Conservation (phyloP, 2,113 vertebrate genomes). For the Noturus placidus region DNA sequence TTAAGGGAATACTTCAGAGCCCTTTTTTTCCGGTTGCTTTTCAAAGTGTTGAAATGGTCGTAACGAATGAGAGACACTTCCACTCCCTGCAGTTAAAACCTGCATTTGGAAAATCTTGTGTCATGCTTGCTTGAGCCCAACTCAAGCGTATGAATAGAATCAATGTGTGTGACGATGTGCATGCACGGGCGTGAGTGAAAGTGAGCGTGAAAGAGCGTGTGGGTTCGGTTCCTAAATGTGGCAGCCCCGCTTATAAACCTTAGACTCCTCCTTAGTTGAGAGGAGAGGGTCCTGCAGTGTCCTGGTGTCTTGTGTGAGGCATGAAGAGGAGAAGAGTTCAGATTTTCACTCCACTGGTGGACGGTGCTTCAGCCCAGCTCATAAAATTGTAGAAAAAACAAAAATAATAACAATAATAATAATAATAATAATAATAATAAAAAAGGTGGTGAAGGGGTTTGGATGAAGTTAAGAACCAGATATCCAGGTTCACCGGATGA, state of each 20-base stretch:
- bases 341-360: not conserved
- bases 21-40: slow-evolving; percentile 43
- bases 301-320: not conserved
- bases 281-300: slow-evolving; percentile 15
- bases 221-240: not conserved
- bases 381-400: too few relatives aligned
- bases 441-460: not conserved
- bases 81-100: slow-evolving; percentile 34
- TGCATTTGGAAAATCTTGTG: slow-evolving; percentile 35
- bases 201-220: not conserved
- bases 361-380: not conserved
- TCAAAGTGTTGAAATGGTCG: slow-evolving; percentile 18
- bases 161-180: slow-evolving; percentile 19
- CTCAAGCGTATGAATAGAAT: slow-evolving; percentile 52
- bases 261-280: slow-evolving; percentile 33
- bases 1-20: slow-evolving; percentile 36
- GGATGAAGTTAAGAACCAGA: not conserved
- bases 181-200: not conserved
- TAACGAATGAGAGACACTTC: slow-evolving; percentile 32
- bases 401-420: too few relatives aligned
- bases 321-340: not conserved
- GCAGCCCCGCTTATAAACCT: not conserved
- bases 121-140: slow-evolving; percentile 51
- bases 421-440: too few relatives aligned
- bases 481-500: slow-evolving; percentile 3